These are phyloP conservation scores for Pygocentrus nattereri DNA, from an alignment of 2,797 vertebrate genomes.

Conservation along the genomic window DNA sequence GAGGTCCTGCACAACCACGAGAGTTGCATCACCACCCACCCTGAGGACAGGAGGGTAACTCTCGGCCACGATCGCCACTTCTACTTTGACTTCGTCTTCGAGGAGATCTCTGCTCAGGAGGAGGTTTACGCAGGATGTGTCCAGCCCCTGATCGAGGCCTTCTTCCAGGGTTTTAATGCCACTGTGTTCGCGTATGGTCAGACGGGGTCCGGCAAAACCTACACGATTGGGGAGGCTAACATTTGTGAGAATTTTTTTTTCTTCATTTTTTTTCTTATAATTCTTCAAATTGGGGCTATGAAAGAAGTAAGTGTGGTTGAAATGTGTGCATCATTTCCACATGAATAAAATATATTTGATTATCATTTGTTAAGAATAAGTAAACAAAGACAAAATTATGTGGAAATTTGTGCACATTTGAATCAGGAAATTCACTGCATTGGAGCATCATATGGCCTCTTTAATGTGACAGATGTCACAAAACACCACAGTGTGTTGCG, in stretches of 20 bases:
- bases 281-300: no score
- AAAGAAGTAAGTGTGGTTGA: no score
- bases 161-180: conserved; percentile 95
- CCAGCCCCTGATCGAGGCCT: conserved; percentile 91
- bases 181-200: conserved; percentile 97
- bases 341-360: no score
- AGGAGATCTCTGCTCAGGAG: conserved; percentile 86
- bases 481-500: not conserved
- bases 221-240: conserved; percentile 94
- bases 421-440: no score
- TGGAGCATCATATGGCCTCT: not conserved
- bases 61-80: conserved; percentile 90
- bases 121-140: conserved; percentile 87
- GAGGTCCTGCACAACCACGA: conserved; percentile 89
- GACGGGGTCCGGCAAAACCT: conserved; percentile 96
- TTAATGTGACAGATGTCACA: not conserved
- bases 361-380: not conserved
- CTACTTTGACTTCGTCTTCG: conserved; percentile 86
- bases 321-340: not conserved
- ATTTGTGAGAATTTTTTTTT: conserved; percentile 86
- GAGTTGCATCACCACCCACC: conserved; percentile 86
- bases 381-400: not conserved
- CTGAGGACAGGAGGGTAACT: conserved; percentile 78
- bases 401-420: not conserved
- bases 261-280: no score